Percentiles rank a stretch among this genome's conserved stretches.
Conservation (phyloP, 1,140 invertebrate species). For the Bombus superbus region DNA sequence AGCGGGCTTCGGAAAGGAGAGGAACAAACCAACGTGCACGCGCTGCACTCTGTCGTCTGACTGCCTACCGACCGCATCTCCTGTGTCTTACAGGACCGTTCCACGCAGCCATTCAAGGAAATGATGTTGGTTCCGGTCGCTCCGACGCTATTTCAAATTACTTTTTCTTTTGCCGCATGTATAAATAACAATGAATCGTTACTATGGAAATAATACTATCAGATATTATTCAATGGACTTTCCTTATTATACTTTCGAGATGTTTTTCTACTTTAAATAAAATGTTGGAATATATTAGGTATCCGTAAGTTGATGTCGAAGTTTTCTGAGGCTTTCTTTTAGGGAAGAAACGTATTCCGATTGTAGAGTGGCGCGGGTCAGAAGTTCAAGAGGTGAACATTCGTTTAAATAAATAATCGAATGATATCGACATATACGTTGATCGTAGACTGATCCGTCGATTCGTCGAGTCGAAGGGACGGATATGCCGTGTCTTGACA, state of each 20-base stretch:
- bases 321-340: background rate
- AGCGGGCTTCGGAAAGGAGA: slow-evolving; percentile 37
- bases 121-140: background rate
- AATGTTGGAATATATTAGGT: background rate
- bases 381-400: slow-evolving; percentile 59
- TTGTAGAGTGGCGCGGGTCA: slow-evolving; percentile 11
- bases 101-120: background rate
- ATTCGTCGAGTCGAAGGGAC: slow-evolving; percentile 1
- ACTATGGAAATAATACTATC: background rate
- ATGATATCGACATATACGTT: background rate
- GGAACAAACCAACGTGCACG: slow-evolving; percentile 57
- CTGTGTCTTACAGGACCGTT: background rate
- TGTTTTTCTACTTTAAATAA: background rate
- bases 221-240: no score
- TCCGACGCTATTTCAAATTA: background rate
- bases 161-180: background rate
- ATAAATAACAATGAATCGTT: no score
- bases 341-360: background rate
- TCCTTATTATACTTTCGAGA: no score
- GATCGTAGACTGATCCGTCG: background rate
- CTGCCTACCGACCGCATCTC: slow-evolving; percentile 43
- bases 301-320: background rate
- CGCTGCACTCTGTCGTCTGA: slow-evolving; percentile 49
- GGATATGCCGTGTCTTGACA: slow-evolving; percentile 2
- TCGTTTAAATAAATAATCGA: slow-evolving; percentile 20